A percentile compares a stretch with the other conserved stretches of the same genome.
Evolutionary conservation across 1,140 invertebrate species (phyloP).

Genomic region (Muscidifurax raptorellus): DNA sequence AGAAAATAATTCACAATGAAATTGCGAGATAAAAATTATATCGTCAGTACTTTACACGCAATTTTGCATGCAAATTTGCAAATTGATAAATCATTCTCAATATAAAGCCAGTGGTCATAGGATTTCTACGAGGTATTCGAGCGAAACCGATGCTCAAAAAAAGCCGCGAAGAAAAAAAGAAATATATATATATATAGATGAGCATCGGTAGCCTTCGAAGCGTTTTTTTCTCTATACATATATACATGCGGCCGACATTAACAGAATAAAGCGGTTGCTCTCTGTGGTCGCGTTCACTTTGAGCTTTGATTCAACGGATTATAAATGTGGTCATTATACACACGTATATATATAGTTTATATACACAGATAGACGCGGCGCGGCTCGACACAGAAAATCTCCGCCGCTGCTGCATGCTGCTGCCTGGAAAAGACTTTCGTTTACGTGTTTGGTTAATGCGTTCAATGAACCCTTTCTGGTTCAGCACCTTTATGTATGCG

Average conservation of each 20-base stretch:
- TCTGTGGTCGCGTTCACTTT: constrained; percentile 45
- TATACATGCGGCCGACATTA: constrained; percentile 27
- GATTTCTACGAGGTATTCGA: not conserved
- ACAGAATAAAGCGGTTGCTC: constrained; percentile 40
- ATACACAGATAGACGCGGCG: not conserved
- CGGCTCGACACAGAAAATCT: not conserved
- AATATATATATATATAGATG: not conserved
- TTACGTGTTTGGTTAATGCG: constrained; percentile 41
- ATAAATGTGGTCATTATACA: constrained; percentile 35
- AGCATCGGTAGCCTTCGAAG: constrained; percentile 17
- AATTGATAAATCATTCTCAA: not conserved
- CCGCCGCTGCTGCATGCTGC: not conserved
- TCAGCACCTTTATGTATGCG: not conserved
- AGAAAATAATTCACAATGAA: not conserved
- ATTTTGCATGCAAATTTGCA: not conserved
- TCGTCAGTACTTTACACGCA: not conserved
- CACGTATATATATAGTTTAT: not conserved
- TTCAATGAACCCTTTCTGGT: constrained; percentile 44
- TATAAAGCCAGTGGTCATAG: not conserved
- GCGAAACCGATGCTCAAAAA: not conserved
- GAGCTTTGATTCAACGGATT: constrained; percentile 46
- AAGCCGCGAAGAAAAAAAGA: not conserved
- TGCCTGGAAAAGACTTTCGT: constrained; percentile 28
- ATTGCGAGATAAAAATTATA: not conserved
- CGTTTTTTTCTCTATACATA: not conserved